A percentile compares a stretch with the other conserved stretches of the same genome.
Conservation (phyloP, 2,113 vertebrate species). For the Sinosuthora webbiana region DNA sequence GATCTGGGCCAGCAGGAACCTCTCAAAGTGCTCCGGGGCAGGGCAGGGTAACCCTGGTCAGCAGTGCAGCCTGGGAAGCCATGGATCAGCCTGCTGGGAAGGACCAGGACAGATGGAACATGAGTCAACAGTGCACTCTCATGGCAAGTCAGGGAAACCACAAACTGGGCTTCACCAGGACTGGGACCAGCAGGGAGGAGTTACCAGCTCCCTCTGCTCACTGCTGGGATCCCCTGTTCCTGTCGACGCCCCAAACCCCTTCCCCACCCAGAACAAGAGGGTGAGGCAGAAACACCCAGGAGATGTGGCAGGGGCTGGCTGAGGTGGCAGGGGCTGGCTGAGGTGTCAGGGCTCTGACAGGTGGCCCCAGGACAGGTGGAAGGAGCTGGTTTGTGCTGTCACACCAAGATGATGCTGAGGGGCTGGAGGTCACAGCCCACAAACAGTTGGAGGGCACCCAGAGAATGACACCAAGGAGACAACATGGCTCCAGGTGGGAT, state of each 20-base stretch:
- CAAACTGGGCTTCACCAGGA: background rate
- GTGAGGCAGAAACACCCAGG: background rate
- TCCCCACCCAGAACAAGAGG: background rate
- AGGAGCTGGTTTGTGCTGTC: background rate
- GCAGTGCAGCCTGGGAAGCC: background rate
- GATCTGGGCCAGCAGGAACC: background rate
- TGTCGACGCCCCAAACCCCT: background rate
- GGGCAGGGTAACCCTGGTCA: background rate
- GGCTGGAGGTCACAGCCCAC: background rate
- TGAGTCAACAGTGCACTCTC: conserved; percentile 51
- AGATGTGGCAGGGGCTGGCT: background rate
- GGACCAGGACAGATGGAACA: background rate
- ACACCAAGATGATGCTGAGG: background rate
- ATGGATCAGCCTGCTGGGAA: background rate
- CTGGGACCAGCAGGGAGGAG: background rate
- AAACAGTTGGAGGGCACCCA: background rate
- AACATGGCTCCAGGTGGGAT: background rate
- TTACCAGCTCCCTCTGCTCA: fast-evolving
- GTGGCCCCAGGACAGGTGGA: background rate
- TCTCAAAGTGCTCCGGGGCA: background rate
- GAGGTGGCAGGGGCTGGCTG: background rate
- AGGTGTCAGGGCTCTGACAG: background rate
- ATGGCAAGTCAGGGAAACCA: conserved; percentile 13
- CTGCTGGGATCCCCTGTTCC: background rate
- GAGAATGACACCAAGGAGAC: background rate